Evolutionary conservation across 2,113 vertebrate species (phyloP).

Genomic region (Periophthalmodon schlosseri): DNA sequence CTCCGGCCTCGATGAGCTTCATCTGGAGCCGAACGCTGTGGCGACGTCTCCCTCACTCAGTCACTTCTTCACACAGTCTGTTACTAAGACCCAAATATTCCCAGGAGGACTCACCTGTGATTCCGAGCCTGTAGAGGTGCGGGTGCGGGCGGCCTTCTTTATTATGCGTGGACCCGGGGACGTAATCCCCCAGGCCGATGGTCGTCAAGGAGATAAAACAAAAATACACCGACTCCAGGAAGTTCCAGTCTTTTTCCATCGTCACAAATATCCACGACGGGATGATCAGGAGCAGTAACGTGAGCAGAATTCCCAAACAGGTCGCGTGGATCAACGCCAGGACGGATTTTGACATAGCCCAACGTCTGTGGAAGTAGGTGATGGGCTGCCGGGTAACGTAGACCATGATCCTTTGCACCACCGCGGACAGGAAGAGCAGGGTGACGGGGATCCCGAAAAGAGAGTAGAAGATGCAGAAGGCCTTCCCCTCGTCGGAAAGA

Average conservation of each 20-base stretch:
- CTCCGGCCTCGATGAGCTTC: no score
- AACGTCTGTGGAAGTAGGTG: constrained; percentile 85
- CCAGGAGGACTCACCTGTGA: constrained; percentile 81
- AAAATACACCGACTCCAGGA: constrained; percentile 95
- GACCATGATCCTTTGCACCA: constrained; percentile 88
- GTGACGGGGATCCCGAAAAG: constrained; percentile 93
- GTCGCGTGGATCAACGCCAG: constrained; percentile 83
- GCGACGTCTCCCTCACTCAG: no score
- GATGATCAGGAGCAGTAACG: constrained; percentile 85
- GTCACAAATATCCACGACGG: constrained; percentile 86
- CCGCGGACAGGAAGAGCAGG: constrained; percentile 89
- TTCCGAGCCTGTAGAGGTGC: constrained; percentile 89
- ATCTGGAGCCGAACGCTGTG: no score
- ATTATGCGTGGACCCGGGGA: constrained; percentile 91
- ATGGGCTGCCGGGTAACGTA: constrained; percentile 83
- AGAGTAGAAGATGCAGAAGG: constrained; percentile 93
- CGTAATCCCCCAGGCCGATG: constrained; percentile 95
- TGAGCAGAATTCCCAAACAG: constrained; percentile 72
- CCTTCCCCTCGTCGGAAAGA: constrained; percentile 92
- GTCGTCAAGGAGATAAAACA: constrained; percentile 98
- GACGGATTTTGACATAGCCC: constrained; percentile 84
- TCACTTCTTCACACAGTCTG: no score
- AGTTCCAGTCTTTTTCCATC: constrained; percentile 92
- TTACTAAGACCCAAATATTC: no score
- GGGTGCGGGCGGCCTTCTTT: constrained; percentile 75